Conservation (phyloP, 2,113 vertebrate genomes). For the Dermatemys mawii region DNA sequence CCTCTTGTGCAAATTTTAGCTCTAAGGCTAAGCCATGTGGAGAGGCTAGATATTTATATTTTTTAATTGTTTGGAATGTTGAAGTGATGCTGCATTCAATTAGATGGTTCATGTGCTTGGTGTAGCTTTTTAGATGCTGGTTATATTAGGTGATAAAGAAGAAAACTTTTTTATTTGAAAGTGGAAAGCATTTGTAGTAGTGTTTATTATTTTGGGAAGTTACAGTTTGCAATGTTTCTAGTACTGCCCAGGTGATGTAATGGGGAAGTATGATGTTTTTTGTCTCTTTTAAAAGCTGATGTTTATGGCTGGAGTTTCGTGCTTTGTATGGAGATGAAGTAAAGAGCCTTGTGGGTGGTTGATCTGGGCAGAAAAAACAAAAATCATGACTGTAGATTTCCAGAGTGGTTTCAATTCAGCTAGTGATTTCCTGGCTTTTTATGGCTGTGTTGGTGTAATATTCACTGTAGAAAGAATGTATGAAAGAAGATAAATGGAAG, state of each 20-base stretch:
- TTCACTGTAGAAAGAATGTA: neutral
- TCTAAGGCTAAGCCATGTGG: conserved; percentile 39
- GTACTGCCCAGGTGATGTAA: neutral
- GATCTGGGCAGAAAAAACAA: neutral
- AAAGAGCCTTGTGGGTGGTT: neutral
- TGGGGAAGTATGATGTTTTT: neutral
- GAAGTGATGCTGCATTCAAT: neutral
- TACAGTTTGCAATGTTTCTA: neutral
- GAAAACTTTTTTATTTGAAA: neutral
- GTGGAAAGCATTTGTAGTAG: neutral
- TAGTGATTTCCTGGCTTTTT: neutral
- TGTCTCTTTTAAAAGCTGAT: neutral
- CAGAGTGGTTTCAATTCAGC: neutral
- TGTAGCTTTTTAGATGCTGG: conserved; percentile 12
- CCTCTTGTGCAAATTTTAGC: conserved; percentile 48
- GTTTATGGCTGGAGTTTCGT: neutral
- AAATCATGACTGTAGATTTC: neutral
- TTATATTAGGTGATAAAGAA: neutral
- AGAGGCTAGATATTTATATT: conserved; percentile 26
- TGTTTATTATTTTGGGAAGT: conserved; percentile 8
- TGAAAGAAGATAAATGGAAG: neutral
- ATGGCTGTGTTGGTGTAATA: neutral
- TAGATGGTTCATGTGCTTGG: neutral
- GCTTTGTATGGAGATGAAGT: neutral
- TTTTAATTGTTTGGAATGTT: conserved; percentile 20